Evolutionary conservation across 2,797 vertebrate species (phyloP).

Genomic region (Enteromius unitaeniatus): DNA sequence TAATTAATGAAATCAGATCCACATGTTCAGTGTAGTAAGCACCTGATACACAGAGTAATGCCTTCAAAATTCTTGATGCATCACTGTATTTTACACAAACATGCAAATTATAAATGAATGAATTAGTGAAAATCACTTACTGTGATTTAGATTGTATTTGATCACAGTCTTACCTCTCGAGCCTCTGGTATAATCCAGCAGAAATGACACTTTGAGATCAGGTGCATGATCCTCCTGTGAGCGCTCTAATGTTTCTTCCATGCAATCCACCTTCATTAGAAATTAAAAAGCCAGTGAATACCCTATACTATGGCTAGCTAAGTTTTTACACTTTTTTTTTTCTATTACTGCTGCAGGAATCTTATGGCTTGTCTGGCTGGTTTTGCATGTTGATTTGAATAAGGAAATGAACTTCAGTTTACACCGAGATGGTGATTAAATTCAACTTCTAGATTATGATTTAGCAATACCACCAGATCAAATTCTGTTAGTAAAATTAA

Average conservation of each 20-base stretch:
- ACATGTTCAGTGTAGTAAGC: background rate
- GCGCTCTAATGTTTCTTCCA: conserved; percentile 85
- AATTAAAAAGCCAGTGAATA: conserved; percentile 5
- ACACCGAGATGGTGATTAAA: background rate
- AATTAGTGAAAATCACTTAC: background rate
- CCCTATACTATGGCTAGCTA: background rate
- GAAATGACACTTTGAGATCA: conserved; percentile 86
- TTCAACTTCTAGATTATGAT: background rate
- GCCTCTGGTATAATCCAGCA: conserved; percentile 93
- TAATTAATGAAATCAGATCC: background rate
- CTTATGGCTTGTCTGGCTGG: background rate
- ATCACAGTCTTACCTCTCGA: conserved; percentile 80
- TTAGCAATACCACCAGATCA: background rate
- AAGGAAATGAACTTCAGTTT: conserved; percentile 7
- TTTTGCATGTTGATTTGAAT: conserved; percentile 17
- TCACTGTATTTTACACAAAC: background rate
- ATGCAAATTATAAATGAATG: no score
- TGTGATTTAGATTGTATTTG: background rate
- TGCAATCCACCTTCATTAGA: conserved; percentile 86
- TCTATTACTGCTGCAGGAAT: background rate
- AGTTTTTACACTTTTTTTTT: background rate
- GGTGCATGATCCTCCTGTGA: conserved; percentile 74
- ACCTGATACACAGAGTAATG: background rate
- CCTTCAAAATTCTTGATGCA: background rate
- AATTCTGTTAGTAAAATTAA: background rate